Percentiles rank a stretch among this genome's conserved stretches.
These are phyloP conservation scores for Pelecanus crispus DNA, from an alignment of 2,113 vertebrate genomes.

Conservation along the genomic window DNA sequence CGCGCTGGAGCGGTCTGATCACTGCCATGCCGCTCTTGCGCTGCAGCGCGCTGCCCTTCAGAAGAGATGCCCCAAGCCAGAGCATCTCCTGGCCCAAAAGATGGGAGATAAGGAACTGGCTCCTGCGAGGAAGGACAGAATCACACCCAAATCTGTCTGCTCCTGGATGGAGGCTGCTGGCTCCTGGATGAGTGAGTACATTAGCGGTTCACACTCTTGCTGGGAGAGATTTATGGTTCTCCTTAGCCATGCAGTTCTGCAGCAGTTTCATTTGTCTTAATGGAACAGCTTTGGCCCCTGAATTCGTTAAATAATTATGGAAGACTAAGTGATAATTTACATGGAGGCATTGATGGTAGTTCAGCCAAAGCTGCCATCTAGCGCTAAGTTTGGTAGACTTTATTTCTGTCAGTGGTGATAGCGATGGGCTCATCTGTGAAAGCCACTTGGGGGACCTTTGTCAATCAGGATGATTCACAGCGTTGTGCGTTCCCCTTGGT, in stretches of 20 bases:
- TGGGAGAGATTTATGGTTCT: not conserved
- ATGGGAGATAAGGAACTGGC: fast-evolving
- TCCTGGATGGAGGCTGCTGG: not conserved
- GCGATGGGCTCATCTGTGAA: fast-evolving
- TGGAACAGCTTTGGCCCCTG: not conserved
- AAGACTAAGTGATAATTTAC: not conserved
- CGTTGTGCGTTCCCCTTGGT: not conserved
- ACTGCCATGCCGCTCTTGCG: fast-evolving
- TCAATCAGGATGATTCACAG: not conserved
- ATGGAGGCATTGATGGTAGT: not conserved
- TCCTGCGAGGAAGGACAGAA: not conserved
- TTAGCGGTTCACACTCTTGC: fast-evolving
- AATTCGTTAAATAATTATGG: not conserved
- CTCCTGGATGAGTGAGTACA: not conserved
- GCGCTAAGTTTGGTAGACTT: not conserved
- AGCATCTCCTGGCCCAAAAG: not conserved
- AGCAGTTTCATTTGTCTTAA: not conserved
- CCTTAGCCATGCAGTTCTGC: not conserved
- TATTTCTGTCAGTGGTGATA: not conserved
- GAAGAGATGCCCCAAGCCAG: not conserved
- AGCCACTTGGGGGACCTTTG: fast-evolving
- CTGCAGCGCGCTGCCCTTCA: not conserved
- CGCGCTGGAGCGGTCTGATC: fast-evolving
- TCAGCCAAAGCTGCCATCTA: not conserved
- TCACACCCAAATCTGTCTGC: fast-evolving